Percentiles rank a stretch among this genome's conserved stretches.
These are phyloP conservation scores for Pongo pygmaeus DNA, from an alignment of 2,113 vertebrate genomes.

Conservation along the genomic window DNA sequence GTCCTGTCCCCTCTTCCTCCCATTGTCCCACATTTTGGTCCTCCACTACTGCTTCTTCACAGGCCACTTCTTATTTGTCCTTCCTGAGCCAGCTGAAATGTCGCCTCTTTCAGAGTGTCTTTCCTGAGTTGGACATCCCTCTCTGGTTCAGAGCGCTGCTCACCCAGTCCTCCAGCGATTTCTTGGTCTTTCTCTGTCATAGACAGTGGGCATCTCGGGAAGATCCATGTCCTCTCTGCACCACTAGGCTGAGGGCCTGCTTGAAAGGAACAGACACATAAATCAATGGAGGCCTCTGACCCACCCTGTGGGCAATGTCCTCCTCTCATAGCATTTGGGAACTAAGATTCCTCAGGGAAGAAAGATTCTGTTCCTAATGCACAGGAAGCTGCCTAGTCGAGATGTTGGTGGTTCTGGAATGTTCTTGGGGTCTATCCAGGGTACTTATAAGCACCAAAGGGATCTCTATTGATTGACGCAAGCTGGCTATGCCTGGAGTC, in stretches of 20 bases:
- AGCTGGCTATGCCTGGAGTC: background rate
- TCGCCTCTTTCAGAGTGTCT: background rate
- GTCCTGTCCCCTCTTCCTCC: background rate
- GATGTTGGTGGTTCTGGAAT: background rate
- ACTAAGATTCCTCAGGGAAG: background rate
- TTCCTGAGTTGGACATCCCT: background rate
- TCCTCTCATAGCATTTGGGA: background rate
- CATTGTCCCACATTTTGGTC: fast-evolving
- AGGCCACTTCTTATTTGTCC: background rate
- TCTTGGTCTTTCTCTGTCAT: background rate
- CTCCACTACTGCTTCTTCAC: background rate
- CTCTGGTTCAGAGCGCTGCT: background rate
- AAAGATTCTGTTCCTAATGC: background rate
- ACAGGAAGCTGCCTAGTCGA: background rate
- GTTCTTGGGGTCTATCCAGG: background rate
- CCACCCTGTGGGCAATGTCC: background rate
- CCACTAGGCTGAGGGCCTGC: background rate
- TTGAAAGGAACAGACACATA: too few species aligned
- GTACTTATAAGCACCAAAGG: background rate
- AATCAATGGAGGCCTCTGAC: background rate
- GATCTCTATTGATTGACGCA: background rate
- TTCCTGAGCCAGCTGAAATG: background rate
- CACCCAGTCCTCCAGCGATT: fast-evolving
- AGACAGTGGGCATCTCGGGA: background rate
- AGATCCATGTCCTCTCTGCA: background rate